Evolutionary conservation across 2,888 invertebrate genomes (phyloP).

Genomic region (Drosophila tanythrix): DNA sequence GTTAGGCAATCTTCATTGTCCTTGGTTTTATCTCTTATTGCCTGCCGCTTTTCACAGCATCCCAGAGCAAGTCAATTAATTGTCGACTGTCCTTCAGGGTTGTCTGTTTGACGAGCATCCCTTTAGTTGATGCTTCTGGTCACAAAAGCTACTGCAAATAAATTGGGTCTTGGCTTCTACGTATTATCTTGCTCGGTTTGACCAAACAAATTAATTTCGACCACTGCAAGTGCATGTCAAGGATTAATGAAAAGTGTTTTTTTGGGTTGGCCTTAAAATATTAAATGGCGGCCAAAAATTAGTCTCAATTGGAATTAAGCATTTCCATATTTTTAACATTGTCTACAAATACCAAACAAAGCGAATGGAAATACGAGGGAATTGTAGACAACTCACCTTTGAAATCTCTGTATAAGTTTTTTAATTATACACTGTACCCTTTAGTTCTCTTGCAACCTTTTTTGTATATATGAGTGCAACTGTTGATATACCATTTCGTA

Average conservation of each 20-base stretch:
- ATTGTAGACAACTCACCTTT: neutral
- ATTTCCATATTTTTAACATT: neutral
- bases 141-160: slow-evolving; percentile 36
- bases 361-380: neutral
- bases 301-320: neutral
- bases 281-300: neutral
- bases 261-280: slow-evolving; percentile 15
- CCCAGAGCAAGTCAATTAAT: slow-evolving; percentile 59
- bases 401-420: neutral
- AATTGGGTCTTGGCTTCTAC: slow-evolving; percentile 37
- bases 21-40: slow-evolving; percentile 4
- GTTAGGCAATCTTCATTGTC: neutral
- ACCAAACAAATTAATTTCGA: slow-evolving; percentile 44
- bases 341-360: neutral
- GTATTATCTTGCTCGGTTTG: slow-evolving; percentile 10
- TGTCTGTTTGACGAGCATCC: slow-evolving; percentile 40
- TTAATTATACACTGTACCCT: neutral
- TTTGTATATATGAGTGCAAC: neutral
- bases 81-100: slow-evolving; percentile 53
- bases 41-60: slow-evolving; percentile 18
- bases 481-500: neutral
- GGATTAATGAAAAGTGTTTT: slow-evolving; percentile 25
- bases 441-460: neutral
- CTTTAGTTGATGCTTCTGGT: slow-evolving; percentile 11
- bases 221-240: slow-evolving; percentile 41